Evolutionary conservation across 2,888 invertebrate species (phyloP), one percentile per base, ranked within the genome.

Genomic region (Horisme vitalbata): DNA sequence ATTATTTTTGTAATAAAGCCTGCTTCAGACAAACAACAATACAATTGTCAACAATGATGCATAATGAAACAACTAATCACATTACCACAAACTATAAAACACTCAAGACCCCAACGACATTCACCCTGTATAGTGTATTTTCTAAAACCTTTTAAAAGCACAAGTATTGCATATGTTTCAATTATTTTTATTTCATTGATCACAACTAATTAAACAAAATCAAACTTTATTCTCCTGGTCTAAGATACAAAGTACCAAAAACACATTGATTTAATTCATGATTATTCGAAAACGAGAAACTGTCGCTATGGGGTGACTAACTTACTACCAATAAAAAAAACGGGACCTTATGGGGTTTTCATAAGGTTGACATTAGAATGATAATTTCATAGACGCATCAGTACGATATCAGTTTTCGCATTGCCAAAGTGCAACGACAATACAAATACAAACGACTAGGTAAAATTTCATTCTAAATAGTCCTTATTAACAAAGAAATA

Each of bases 121-220:
- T n/a, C 43, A 47, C 57, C 52, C 53, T 53, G 56, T 55, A 49
- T 55, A 52, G 58, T 61, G 52, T n/a, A 60, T n/a, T n/a, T n/a
- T n/a, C n/a, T n/a, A 69, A 71, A 67, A 57, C 61, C 63, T 75
- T 72, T 70, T 65, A 70, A 68, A 65, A 61, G 55, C 59, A 64
- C 68, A 68, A 76, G n/a, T n/a, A 65, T 61, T 69, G 58, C 65
- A 80, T 82, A 83, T 80, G 80, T 72, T 80, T 68, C 57, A 63
- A 60, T 56, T 52, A 68, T 57, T 68, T 44, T 59, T 48, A n/a
- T 37, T 45, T 37, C 26, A 30, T 24, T 24, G 27, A 33, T 34
- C 30, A 0, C n/a, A n/a, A n/a, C n/a, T n/a, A n/a, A n/a, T 4
- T 27, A 5, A 2, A 18, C 24, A 7, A 45, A 18, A 12, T 23